Percentiles rank a stretch among this genome's conserved stretches.
phyloP scores from a whole-genome alignment of 2,113 vertebrate species.

The Motacilla tschutschensis region DNA sequence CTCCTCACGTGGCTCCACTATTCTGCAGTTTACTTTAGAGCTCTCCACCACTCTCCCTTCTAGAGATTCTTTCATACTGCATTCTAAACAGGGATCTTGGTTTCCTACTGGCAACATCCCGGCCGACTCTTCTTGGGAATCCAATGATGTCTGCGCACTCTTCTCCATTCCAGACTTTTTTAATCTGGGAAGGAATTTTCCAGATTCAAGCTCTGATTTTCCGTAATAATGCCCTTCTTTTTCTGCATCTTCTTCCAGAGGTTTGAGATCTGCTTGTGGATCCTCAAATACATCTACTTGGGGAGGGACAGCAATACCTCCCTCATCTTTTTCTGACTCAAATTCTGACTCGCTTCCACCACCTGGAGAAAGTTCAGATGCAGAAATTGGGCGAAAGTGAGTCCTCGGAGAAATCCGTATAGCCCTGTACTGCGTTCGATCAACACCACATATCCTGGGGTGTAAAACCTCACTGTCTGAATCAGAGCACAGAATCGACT shows the following conservation, averaged over 20 bases:
- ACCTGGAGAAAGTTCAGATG: slow-evolving; percentile 93
- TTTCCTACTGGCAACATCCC: slow-evolving; percentile 78
- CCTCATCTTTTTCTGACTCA: slow-evolving; percentile 95
- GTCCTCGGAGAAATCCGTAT: slow-evolving; percentile 97
- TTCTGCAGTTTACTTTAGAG: slow-evolving; percentile 77
- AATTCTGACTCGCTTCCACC: slow-evolving; percentile 94
- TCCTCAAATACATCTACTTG: slow-evolving; percentile 89
- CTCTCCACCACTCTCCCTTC: slow-evolving; percentile 69
- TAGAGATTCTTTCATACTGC: slow-evolving; percentile 76
- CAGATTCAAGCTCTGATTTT: slow-evolving; percentile 96
- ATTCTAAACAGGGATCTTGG: slow-evolving; percentile 85
- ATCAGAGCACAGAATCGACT: slow-evolving; percentile 95
- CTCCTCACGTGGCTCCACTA: slow-evolving; percentile 79
- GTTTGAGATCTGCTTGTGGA: slow-evolving; percentile 94
- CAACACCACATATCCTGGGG: slow-evolving; percentile 89
- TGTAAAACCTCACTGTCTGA: slow-evolving; percentile 89
- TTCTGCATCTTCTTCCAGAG: slow-evolving; percentile 97
- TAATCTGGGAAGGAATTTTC: slow-evolving; percentile 93
- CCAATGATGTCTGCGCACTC: slow-evolving; percentile 97
- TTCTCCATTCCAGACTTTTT: slow-evolving; percentile 99
- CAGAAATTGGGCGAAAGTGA: slow-evolving; percentile 97
- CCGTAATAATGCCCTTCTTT: slow-evolving; percentile 95
- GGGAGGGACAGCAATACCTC: slow-evolving; percentile 75
- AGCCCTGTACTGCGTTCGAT: slow-evolving; percentile 94
- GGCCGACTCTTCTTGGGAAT: slow-evolving; percentile 92